A percentile compares a stretch with the other conserved stretches of the same genome.
Evolutionary conservation across 2,797 vertebrate species (phyloP).

Genomic region (Corythornis leucogaster): DNA sequence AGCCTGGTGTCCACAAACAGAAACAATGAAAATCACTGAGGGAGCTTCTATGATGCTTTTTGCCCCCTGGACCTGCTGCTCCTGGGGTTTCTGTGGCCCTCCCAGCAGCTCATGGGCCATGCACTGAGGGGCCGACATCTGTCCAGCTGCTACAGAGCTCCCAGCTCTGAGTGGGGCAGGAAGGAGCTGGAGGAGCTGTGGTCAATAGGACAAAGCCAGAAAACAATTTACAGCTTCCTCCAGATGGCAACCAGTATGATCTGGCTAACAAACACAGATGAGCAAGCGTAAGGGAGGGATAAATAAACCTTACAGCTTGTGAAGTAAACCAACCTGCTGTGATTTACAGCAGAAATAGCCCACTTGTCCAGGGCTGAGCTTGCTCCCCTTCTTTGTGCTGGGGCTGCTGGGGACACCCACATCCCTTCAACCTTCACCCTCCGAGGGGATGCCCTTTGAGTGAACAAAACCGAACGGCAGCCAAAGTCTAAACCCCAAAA

Average conservation of each 20-base stretch:
- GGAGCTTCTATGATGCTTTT: accelerated
- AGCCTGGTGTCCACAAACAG: neutral
- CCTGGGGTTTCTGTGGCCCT: neutral
- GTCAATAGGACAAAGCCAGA: neutral
- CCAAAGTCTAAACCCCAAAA: neutral
- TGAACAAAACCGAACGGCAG: neutral
- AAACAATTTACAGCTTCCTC: constrained; percentile 27
- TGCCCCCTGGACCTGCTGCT: neutral
- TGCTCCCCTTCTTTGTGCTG: accelerated
- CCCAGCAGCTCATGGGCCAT: accelerated
- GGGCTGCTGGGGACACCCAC: neutral
- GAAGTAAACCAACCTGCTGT: neutral
- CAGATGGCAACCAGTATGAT: neutral
- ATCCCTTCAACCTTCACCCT: neutral
- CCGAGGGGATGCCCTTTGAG: neutral
- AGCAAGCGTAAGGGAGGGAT: neutral
- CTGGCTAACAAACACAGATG: neutral
- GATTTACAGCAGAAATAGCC: neutral
- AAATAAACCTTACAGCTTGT: neutral
- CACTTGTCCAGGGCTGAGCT: accelerated
- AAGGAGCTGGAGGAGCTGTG: neutral
- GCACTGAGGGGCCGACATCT: accelerated
- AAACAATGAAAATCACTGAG: accelerated
- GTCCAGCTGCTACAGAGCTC: neutral
- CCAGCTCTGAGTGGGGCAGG: accelerated